Percentiles rank a stretch among this genome's conserved stretches.
Conservation (phyloP, 2,113 vertebrate genomes). For the Phasianus colchicus region DNA sequence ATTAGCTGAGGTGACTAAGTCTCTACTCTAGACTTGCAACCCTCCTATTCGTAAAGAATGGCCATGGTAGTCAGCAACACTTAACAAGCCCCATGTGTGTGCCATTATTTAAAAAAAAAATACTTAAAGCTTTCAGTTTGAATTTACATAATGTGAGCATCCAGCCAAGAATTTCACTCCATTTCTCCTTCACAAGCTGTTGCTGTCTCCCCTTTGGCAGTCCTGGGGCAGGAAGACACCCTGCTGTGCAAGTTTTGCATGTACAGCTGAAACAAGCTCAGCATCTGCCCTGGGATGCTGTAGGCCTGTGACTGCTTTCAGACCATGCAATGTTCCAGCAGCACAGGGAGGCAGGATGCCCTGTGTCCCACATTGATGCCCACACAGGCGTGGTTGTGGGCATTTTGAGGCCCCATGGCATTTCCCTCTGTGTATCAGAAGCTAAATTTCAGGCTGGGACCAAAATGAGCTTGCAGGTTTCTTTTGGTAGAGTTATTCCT, state of each 20-base stretch:
- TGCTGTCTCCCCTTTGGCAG: background rate
- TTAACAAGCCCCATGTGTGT: background rate
- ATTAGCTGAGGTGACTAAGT: background rate
- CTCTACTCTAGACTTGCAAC: background rate
- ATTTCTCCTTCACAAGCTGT: background rate
- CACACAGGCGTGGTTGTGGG: accelerated
- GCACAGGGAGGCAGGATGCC: background rate
- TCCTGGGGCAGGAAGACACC: background rate
- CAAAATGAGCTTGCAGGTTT: background rate
- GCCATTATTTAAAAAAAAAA: background rate
- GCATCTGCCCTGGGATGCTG: background rate
- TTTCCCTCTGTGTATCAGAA: background rate
- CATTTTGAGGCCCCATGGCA: background rate
- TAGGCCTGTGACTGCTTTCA: background rate
- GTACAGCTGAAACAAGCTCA: background rate
- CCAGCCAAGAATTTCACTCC: background rate
- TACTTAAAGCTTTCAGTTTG: background rate
- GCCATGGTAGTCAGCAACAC: background rate
- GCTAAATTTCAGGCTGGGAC: background rate
- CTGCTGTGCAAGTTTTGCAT: background rate
- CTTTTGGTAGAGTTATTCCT: background rate
- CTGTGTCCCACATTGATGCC: accelerated
- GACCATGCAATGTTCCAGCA: background rate
- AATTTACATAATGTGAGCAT: background rate
- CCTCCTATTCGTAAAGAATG: slow-evolving; percentile 16